phyloP scores from a whole-genome alignment of 1,140 invertebrate species.

The Panagrolaimus sp. region DNA sequence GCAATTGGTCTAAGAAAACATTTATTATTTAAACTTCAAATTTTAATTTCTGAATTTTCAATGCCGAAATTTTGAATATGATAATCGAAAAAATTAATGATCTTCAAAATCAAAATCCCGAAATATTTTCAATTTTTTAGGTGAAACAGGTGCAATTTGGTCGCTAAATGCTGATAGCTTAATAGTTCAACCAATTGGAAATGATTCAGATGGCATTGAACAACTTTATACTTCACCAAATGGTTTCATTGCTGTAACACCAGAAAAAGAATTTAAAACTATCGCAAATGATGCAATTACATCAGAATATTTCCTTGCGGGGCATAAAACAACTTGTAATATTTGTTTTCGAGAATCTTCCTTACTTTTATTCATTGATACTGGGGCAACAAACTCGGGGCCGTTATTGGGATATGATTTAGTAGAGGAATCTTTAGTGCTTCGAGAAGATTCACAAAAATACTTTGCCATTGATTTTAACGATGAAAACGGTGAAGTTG shows the following conservation, averaged over 20 bases:
- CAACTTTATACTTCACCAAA: not conserved
- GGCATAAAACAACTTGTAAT: not conserved
- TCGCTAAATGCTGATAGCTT: constrained; percentile 16
- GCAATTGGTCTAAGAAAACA: too few relatives aligned
- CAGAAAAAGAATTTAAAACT: constrained; percentile 12
- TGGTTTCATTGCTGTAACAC: constrained; percentile 6
- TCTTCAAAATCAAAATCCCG: too few relatives aligned
- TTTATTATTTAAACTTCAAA: too few relatives aligned
- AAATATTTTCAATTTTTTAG: not conserved
- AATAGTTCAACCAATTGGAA: constrained; percentile 11
- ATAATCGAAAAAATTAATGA: too few relatives aligned
- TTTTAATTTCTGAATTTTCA: too few relatives aligned
- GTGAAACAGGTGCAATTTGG: constrained; percentile 24
- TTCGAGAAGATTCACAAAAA: not conserved
- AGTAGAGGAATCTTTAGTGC: not conserved
- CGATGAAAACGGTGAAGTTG: not conserved
- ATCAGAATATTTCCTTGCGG: not conserved
- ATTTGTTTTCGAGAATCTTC: not conserved
- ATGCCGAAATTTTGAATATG: too few relatives aligned
- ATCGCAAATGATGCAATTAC: not conserved
- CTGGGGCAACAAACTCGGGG: not conserved
- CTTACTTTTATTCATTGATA: constrained; percentile 1
- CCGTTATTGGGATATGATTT: constrained; percentile 1
- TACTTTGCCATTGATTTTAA: not conserved
- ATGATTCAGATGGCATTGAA: constrained; percentile 26